These are phyloP conservation scores for Brassicogethes aeneus DNA, from an alignment of 2,888 invertebrate genomes.

Conservation along the genomic window DNA sequence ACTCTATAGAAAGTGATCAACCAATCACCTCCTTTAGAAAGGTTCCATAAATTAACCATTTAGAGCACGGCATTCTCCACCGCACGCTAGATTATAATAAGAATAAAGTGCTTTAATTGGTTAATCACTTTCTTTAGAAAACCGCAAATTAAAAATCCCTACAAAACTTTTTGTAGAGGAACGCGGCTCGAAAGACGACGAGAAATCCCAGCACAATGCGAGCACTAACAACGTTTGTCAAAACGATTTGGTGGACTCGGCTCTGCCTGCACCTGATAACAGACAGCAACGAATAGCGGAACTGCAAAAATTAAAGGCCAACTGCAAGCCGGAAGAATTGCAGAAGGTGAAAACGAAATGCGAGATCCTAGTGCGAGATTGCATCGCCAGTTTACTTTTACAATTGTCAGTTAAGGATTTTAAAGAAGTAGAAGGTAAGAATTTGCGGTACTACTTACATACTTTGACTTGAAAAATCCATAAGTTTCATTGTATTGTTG, in stretches of 20 bases:
- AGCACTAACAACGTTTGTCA: constrained; percentile 44
- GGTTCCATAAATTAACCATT: too few relatives aligned
- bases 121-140: too few relatives aligned
- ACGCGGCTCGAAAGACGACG: constrained; percentile 26
- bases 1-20: too few relatives aligned
- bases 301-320: constrained; percentile 63
- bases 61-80: too few relatives aligned
- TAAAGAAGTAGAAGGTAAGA: constrained; percentile 76
- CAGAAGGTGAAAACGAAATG: constrained; percentile 54
- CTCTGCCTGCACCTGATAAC: constrained; percentile 57
- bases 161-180: constrained; percentile 26
- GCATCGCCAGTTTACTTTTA: constrained; percentile 71
- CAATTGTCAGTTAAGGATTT: constrained; percentile 76
- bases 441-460: too few relatives aligned
- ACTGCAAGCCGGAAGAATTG: constrained; percentile 71
- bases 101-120: too few relatives aligned
- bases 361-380: constrained; percentile 66
- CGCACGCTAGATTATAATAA: too few relatives aligned
- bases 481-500: too few relatives aligned
- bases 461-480: too few relatives aligned
- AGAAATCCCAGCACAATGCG: constrained; percentile 32
- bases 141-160: too few relatives aligned
- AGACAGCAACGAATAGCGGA: constrained; percentile 59
- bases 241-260: constrained; percentile 60
- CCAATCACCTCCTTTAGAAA: too few relatives aligned